Evolutionary conservation across 2,888 invertebrate species (phyloP).

Genomic region (Phasia obesa): DNA sequence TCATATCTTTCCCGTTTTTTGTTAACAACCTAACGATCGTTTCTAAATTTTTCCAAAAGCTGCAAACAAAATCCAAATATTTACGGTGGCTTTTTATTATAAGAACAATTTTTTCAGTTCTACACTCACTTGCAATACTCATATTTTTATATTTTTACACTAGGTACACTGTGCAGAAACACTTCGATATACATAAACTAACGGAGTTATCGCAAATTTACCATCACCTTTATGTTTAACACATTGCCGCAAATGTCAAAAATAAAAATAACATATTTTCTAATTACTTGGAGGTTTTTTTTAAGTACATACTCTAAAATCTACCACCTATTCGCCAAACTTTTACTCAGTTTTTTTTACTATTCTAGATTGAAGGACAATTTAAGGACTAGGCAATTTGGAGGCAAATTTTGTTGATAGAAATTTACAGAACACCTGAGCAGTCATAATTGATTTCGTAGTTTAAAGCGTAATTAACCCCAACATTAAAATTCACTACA

Average conservation of each 20-base stretch:
- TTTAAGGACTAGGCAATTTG: conserved; percentile 43
- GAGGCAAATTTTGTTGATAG: background rate
- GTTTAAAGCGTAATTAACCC: background rate
- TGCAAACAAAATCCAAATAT: no score
- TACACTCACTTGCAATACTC: no score
- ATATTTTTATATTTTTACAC: no score
- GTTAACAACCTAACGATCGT: no score
- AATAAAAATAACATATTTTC: conserved; percentile 4
- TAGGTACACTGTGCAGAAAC: background rate
- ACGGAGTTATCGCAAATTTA: conserved; percentile 26
- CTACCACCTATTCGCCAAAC: conserved; percentile 1
- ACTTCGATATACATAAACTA: background rate
- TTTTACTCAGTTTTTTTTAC: background rate
- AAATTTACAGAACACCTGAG: background rate
- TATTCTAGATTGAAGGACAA: conserved; percentile 56
- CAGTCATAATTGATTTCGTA: background rate
- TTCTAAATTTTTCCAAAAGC: no score
- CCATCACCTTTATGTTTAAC: conserved; percentile 27
- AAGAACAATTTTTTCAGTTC: no score
- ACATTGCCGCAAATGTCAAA: conserved; percentile 46
- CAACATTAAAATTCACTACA: no score
- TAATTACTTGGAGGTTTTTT: conserved; percentile 53
- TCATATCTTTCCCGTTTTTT: no score
- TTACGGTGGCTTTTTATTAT: no score
- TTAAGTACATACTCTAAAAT: background rate